phyloP scores from a whole-genome alignment of 35 echinoderm and acorn worm genomes.

The Eucidaris tribuloides region DNA sequence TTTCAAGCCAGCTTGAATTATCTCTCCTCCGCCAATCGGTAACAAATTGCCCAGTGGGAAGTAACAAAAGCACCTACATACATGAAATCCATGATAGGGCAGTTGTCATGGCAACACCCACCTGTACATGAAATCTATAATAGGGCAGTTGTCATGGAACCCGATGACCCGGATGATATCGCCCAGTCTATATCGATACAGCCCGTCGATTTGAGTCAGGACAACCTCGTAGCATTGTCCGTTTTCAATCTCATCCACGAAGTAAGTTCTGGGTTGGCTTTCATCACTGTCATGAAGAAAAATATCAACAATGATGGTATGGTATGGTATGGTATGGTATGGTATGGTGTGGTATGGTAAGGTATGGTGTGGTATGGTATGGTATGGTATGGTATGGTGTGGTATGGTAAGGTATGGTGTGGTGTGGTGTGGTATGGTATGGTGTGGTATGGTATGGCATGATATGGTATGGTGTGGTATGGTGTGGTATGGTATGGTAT shows the following conservation, averaged over 20 bases:
- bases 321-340: slow-evolving; percentile 69
- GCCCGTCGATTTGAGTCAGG: not conserved
- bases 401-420: slow-evolving; percentile 60
- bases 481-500: too few relatives aligned
- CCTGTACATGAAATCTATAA: slow-evolving; percentile 58
- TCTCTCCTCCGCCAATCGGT: too few relatives aligned
- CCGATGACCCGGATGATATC: slow-evolving; percentile 50
- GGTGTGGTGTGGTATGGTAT: slow-evolving; percentile 53
- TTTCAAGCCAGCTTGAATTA: too few relatives aligned
- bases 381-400: slow-evolving; percentile 64
- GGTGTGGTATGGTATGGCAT: slow-evolving; percentile 7
- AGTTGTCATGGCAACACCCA: too few relatives aligned
- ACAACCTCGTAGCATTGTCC: slow-evolving; percentile 57
- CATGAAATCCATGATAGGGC: too few relatives aligned
- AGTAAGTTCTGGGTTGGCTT: slow-evolving; percentile 45
- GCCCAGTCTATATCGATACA: slow-evolving; percentile 57
- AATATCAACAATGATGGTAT: too few relatives aligned
- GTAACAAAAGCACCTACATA: too few relatives aligned
- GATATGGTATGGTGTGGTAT: too few relatives aligned
- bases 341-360: slow-evolving; percentile 52
- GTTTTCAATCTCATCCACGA: slow-evolving; percentile 45
- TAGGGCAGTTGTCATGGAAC: slow-evolving; percentile 46
- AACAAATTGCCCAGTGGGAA: too few relatives aligned
- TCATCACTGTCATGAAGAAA: too few relatives aligned
- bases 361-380: slow-evolving; percentile 58